A percentile compares a stretch with the other conserved stretches of the same genome.
These are phyloP conservation scores for Oxytorus armatus DNA, from an alignment of 2,888 invertebrate species.

Conservation along the genomic window DNA sequence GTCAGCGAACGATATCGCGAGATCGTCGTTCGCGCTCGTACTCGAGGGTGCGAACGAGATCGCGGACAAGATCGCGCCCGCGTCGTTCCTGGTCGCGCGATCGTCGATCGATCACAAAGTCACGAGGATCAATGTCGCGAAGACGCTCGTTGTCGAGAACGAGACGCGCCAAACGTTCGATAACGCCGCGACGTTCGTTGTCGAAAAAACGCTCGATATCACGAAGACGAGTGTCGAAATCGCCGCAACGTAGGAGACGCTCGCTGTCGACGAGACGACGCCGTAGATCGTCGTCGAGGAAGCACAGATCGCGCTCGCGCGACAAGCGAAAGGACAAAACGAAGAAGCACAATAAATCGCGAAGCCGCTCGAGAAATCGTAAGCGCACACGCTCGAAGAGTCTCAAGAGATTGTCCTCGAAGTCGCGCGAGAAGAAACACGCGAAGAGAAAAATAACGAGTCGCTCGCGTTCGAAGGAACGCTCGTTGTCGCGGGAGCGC, in stretches of 20 bases:
- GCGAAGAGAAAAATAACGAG: conserved; percentile 80
- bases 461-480: conserved; percentile 72
- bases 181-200: conserved; percentile 66
- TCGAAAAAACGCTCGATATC: conserved; percentile 73
- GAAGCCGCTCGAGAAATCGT: conserved; percentile 80
- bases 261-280: conserved; percentile 72
- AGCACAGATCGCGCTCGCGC: conserved; percentile 76
- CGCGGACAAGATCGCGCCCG: conserved; percentile 75
- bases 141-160: conserved; percentile 77
- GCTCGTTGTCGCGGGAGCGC: conserved; percentile 75
- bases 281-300: conserved; percentile 69
- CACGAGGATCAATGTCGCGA: conserved; percentile 75
- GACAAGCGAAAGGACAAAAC: conserved; percentile 78
- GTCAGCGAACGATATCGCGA: conserved; percentile 77
- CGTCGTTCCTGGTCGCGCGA: conserved; percentile 79
- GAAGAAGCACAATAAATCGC: conserved; percentile 81
- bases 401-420: conserved; percentile 77
- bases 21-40: conserved; percentile 79
- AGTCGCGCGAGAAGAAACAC: conserved; percentile 82
- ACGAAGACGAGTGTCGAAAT: conserved; percentile 60
- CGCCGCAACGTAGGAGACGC: conserved; percentile 43
- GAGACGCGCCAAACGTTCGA: conserved; percentile 64
- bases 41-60: conserved; percentile 76
- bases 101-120: conserved; percentile 66
- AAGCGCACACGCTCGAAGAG: conserved; percentile 79